Evolutionary conservation across 2,113 vertebrate genomes (phyloP).

Genomic region (Epinephelus lanceolatus): DNA sequence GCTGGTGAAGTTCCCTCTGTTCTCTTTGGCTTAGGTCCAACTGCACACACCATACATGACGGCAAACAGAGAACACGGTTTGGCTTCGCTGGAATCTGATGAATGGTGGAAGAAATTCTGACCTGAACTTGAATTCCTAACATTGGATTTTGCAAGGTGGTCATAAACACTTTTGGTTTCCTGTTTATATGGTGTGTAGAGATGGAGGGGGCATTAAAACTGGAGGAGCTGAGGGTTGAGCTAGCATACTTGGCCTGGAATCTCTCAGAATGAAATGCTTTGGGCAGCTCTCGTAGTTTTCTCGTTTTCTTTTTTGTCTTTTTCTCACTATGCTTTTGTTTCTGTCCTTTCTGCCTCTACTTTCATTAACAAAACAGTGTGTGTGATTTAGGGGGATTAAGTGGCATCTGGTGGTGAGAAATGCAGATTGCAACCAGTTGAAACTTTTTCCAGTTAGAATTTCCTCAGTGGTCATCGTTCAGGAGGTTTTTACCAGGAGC

Average conservation of each 20-base stretch:
- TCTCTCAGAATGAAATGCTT: conserved; percentile 57
- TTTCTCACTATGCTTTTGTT: conserved; percentile 16
- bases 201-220: conserved; percentile 56
- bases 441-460: too few species aligned
- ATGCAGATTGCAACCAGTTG: too few species aligned
- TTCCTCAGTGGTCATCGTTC: too few species aligned
- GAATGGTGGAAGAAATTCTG: conserved; percentile 57
- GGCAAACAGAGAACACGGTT: conserved; percentile 45
- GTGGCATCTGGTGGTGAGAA: too few species aligned
- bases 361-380: not conserved
- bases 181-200: conserved; percentile 73
- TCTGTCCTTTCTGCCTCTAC: not conserved
- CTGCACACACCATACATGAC: conserved; percentile 35
- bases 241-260: conserved; percentile 61
- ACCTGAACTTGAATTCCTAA: conserved; percentile 53
- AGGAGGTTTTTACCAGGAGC: too few species aligned
- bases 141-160: conserved; percentile 58
- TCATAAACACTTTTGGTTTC: conserved; percentile 74
- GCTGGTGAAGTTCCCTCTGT: conserved; percentile 65
- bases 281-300: conserved; percentile 29
- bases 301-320: conserved; percentile 25
- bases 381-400: too few species aligned
- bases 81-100: conserved; percentile 59
- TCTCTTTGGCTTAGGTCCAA: conserved; percentile 64
- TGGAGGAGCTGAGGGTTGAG: conserved; percentile 61